Conservation (phyloP, 2,888 invertebrate genomes). For the Athalia cordata region DNA sequence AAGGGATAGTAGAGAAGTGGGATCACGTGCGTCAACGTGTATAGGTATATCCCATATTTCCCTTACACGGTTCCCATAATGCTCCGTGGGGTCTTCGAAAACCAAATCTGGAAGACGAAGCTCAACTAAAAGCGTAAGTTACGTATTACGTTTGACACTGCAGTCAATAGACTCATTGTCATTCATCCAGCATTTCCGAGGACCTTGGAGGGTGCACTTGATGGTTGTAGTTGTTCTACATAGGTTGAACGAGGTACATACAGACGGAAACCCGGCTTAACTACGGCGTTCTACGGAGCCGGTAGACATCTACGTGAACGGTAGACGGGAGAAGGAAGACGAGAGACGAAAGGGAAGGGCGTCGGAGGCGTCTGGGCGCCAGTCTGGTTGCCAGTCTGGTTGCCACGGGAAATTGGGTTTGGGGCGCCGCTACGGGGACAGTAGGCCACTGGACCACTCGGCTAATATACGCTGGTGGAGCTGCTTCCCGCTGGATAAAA, state of each 20-base stretch:
- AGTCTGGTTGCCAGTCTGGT: constrained; percentile 42
- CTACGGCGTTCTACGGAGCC: constrained; percentile 29
- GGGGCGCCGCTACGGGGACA: constrained; percentile 54
- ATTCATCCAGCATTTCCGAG: constrained; percentile 18
- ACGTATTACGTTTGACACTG: constrained; percentile 3
- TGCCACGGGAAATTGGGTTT: constrained; percentile 52
- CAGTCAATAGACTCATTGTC: constrained; percentile 39
- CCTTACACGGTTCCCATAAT: too few relatives aligned
- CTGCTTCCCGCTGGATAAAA: constrained; percentile 34
- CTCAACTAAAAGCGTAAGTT: not conserved
- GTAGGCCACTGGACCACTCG: constrained; percentile 55
- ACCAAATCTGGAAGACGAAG: not conserved
- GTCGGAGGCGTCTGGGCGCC: constrained; percentile 52
- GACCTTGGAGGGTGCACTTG: not conserved
- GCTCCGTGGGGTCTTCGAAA: not conserved
- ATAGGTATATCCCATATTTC: too few relatives aligned
- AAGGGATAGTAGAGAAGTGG: too few relatives aligned
- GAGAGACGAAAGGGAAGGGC: constrained; percentile 28
- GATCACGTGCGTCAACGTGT: too few relatives aligned
- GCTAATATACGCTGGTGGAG: constrained; percentile 7
- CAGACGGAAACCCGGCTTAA: not conserved
- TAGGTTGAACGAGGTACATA: constrained; percentile 19
- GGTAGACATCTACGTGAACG: constrained; percentile 21
- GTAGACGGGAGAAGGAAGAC: constrained; percentile 20
- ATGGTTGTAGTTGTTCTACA: constrained; percentile 25